A percentile compares a stretch with the other conserved stretches of the same genome.
Evolutionary conservation across 2,797 vertebrate species (phyloP).

Genomic region (Mormyrus hasselquistii): DNA sequence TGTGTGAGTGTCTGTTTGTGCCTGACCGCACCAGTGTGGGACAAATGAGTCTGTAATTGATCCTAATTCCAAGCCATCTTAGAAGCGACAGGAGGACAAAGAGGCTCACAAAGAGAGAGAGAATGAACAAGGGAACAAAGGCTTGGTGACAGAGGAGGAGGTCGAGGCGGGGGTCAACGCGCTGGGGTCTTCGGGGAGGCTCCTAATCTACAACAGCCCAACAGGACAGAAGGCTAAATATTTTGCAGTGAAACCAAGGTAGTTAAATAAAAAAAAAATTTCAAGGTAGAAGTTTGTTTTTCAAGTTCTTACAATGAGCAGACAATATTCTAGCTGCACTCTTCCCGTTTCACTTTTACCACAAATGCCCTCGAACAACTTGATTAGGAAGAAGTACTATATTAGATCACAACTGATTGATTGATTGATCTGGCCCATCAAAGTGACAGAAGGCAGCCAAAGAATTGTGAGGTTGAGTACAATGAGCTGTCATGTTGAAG

Average conservation of each 20-base stretch:
- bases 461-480: background rate
- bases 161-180: background rate
- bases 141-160: background rate
- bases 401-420: background rate
- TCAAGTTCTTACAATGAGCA: background rate
- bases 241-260: background rate
- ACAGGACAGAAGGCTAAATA: background rate
- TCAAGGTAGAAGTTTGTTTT: background rate
- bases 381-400: background rate
- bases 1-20: background rate
- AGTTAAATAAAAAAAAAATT: background rate
- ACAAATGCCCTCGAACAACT: background rate
- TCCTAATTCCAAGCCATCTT: constrained; percentile 26
- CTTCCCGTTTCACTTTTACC: background rate
- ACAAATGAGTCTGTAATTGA: constrained; percentile 30
- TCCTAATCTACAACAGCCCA: background rate
- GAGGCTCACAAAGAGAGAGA: constrained; percentile 9
- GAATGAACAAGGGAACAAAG: constrained; percentile 10
- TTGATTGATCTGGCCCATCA: background rate
- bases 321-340: background rate
- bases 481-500: background rate
- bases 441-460: background rate
- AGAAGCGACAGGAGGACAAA: constrained; percentile 26
- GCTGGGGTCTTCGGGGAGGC: background rate
- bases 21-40: constrained; percentile 11